Percentiles rank a stretch among this genome's conserved stretches.
phyloP scores from a whole-genome alignment of 2,113 vertebrate genomes.

The Misgurnus anguillicaudatus region DNA sequence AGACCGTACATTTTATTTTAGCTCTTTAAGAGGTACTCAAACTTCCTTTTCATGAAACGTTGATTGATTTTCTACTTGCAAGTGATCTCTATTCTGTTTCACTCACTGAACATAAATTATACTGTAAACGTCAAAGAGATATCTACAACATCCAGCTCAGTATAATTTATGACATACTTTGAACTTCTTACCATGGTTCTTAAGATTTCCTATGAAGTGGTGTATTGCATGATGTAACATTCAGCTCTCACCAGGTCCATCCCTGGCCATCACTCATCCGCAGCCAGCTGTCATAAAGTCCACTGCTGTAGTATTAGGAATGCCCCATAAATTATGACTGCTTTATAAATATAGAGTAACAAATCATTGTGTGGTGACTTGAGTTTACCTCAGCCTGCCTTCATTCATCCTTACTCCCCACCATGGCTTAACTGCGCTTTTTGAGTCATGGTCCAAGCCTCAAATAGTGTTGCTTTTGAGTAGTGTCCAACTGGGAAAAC shows the following conservation, averaged over 20 bases:
- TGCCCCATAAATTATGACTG: slow-evolving; percentile 56
- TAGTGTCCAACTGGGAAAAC: slow-evolving; percentile 58
- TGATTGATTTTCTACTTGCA: not conserved
- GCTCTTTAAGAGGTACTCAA: not conserved
- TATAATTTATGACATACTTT: slow-evolving; percentile 29
- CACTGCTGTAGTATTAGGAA: slow-evolving; percentile 41
- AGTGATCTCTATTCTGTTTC: slow-evolving; percentile 12
- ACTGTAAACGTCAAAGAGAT: not conserved
- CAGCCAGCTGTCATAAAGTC: slow-evolving; percentile 40
- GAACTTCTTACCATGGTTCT: slow-evolving; percentile 18
- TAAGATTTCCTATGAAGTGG: slow-evolving; percentile 30
- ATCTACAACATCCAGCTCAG: slow-evolving; percentile 1
- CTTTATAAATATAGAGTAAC: slow-evolving; percentile 48
- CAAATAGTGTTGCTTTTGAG: slow-evolving; percentile 68
- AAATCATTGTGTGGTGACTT: slow-evolving; percentile 52
- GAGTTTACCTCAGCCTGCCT: slow-evolving; percentile 44
- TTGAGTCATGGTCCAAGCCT: slow-evolving; percentile 62
- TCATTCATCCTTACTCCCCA: slow-evolving; percentile 49
- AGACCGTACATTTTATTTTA: not conserved
- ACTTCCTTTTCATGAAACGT: not conserved
- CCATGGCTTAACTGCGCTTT: slow-evolving; percentile 59
- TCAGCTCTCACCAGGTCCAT: slow-evolving; percentile 28
- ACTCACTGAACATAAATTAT: slow-evolving; percentile 9
- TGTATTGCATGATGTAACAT: slow-evolving; percentile 27
- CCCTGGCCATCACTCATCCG: slow-evolving; percentile 26